Evolutionary conservation across 2,113 vertebrate genomes (phyloP).

Genomic region (Grus americana): DNA sequence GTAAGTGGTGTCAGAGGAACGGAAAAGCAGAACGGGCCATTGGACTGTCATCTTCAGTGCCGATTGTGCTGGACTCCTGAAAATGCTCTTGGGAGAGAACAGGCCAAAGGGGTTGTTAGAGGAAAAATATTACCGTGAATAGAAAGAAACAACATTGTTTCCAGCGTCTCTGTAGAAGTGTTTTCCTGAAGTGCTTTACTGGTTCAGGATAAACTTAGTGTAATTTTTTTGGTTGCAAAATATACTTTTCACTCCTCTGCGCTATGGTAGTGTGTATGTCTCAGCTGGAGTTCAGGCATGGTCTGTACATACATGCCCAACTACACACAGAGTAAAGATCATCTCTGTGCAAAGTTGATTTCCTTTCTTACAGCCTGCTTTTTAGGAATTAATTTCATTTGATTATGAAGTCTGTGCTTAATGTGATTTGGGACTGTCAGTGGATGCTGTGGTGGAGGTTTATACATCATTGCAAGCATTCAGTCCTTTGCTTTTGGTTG

Average conservation of each 20-base stretch:
- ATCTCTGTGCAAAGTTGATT: neutral
- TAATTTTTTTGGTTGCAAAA: neutral
- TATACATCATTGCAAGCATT: neutral
- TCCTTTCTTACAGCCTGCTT: neutral
- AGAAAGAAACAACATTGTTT: neutral
- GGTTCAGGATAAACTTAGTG: neutral
- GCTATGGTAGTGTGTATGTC: neutral
- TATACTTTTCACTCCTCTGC: neutral
- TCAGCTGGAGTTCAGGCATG: slow-evolving; percentile 15
- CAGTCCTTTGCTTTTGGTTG: neutral
- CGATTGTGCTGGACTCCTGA: neutral
- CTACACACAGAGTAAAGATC: neutral
- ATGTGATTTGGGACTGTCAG: neutral
- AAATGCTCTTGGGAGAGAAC: neutral
- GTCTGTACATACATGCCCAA: neutral
- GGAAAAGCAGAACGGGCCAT: neutral
- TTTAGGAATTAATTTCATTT: slow-evolving; percentile 25
- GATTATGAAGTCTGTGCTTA: neutral
- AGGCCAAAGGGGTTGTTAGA: neutral
- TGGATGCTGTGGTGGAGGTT: neutral
- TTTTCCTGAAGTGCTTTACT: neutral
- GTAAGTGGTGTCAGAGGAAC: slow-evolving; percentile 71
- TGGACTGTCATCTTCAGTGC: neutral
- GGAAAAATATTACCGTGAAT: neutral
- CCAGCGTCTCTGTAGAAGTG: neutral